phyloP scores from a whole-genome alignment of 1,140 invertebrate genomes.

The Belonocnema kinseyi region DNA sequence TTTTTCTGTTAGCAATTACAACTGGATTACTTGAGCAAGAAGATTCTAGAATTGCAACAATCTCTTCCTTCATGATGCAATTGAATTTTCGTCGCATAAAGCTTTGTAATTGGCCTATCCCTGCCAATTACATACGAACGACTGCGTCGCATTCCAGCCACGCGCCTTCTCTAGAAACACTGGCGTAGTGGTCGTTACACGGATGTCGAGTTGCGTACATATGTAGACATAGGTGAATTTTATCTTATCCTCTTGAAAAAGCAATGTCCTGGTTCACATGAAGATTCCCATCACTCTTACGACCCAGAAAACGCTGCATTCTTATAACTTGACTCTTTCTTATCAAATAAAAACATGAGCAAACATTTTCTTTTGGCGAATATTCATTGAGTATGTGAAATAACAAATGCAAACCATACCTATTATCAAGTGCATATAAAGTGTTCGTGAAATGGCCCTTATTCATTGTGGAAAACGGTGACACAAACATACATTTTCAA shows the following conservation, averaged over 20 bases:
- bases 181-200: slow-evolving; percentile 54
- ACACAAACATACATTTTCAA: background rate
- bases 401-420: no score
- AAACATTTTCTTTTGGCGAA: no score
- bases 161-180: slow-evolving; percentile 68
- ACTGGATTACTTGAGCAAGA: background rate
- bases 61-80: slow-evolving; percentile 23
- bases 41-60: background rate
- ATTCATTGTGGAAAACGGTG: background rate
- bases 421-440: background rate
- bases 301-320: background rate
- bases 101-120: slow-evolving; percentile 26
- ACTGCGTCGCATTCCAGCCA: slow-evolving; percentile 71
- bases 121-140: slow-evolving; percentile 56
- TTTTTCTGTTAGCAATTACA: background rate
- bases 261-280: slow-evolving; percentile 26
- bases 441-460: background rate
- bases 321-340: background rate
- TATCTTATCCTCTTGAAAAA: slow-evolving; percentile 1
- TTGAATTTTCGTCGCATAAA: slow-evolving; percentile 25
- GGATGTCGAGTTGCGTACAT: slow-evolving; percentile 33
- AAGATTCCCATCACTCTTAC: slow-evolving; percentile 17
- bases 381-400: no score
- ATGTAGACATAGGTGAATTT: slow-evolving; percentile 13
- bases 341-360: no score